These are phyloP conservation scores for Cheirogaleus medius DNA, from an alignment of 2,113 vertebrate species.

Conservation along the genomic window DNA sequence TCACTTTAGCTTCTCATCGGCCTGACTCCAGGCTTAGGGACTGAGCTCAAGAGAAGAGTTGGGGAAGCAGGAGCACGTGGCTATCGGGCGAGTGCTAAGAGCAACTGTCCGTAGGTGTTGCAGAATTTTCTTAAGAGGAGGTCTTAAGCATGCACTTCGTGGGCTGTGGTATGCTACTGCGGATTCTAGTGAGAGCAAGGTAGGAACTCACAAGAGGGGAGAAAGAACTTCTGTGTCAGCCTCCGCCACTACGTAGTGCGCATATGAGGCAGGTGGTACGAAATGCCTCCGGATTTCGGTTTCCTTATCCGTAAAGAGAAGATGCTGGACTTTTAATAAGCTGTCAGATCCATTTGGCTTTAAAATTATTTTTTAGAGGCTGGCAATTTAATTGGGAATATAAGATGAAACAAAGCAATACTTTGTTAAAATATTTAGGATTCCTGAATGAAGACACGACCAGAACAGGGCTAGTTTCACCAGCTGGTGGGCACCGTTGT, in stretches of 20 bases:
- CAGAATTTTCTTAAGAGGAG: background rate
- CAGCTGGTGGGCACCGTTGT: background rate
- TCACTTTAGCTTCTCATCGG: background rate
- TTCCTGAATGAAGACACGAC: background rate
- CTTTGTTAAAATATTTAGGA: background rate
- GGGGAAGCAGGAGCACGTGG: fast-evolving
- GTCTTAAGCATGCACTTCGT: fast-evolving
- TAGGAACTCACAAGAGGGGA: background rate
- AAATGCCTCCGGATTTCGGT: background rate
- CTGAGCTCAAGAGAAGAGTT: too few species aligned
- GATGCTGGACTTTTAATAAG: background rate
- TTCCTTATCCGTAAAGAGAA: background rate
- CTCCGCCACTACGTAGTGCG: fast-evolving
- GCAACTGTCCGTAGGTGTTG: fast-evolving
- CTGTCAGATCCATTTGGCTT: too few species aligned
- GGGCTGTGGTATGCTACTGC: fast-evolving
- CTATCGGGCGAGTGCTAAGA: background rate
- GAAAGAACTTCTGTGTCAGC: too few species aligned
- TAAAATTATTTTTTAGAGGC: background rate
- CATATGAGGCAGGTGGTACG: fast-evolving
- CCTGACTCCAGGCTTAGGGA: too few species aligned
- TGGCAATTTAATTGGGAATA: background rate
- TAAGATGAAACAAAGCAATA: background rate
- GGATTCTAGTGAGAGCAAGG: too few species aligned
- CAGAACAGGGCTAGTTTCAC: background rate